Conservation (phyloP, 2,113 vertebrate species). For the Charina bottae region DNA sequence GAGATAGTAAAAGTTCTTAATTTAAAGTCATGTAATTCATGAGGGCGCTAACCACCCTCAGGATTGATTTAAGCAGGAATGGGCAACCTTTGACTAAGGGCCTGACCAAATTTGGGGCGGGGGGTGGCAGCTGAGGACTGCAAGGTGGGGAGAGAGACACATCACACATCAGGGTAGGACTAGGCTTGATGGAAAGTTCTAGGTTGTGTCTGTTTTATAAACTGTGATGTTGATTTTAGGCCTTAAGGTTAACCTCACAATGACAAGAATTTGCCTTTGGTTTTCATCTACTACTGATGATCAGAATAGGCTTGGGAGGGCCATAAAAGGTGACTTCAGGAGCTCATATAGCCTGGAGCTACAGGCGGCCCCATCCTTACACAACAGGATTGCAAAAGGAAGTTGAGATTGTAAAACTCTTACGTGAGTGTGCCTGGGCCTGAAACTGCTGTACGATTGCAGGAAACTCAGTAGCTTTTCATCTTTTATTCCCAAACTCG, state of each 20-base stretch:
- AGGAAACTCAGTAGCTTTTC: background rate
- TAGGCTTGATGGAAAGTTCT: background rate
- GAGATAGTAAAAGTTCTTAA: too few species aligned
- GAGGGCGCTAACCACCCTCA: too few species aligned
- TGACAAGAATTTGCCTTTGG: background rate
- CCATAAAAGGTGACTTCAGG: background rate
- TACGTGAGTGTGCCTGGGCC: background rate
- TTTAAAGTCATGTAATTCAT: too few species aligned
- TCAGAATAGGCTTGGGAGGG: background rate
- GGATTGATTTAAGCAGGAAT: background rate
- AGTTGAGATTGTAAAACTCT: background rate
- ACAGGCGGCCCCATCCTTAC: background rate
- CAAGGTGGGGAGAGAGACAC: background rate
- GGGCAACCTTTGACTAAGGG: background rate
- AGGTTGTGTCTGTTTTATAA: background rate
- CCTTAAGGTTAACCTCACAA: background rate
- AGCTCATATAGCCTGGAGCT: background rate
- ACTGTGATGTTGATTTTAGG: background rate
- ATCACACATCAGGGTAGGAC: background rate
- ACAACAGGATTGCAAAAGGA: background rate
- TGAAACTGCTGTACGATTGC: background rate
- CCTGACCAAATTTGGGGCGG: background rate
- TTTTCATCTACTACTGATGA: background rate
- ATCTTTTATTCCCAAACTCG: background rate
- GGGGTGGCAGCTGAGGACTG: background rate